Evolutionary conservation across 2,888 invertebrate species (phyloP).

Genomic region (Anagyrus pseudococci): DNA sequence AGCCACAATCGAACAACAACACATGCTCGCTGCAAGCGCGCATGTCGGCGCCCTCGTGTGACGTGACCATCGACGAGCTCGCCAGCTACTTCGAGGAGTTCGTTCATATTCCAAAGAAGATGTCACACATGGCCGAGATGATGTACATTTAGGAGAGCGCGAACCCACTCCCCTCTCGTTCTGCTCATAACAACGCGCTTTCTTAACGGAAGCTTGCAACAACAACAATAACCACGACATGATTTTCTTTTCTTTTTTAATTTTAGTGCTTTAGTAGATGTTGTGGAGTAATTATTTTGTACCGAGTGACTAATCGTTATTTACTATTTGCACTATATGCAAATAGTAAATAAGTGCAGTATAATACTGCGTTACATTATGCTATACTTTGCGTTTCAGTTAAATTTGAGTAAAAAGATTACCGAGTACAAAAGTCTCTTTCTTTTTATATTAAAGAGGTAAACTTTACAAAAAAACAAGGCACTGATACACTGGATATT

Average conservation of each 20-base stretch:
- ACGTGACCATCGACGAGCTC: slow-evolving; percentile 92
- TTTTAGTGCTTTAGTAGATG: slow-evolving; percentile 19
- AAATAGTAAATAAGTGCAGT: no score
- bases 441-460: no score
- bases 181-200: slow-evolving; percentile 10
- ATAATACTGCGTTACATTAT: not conserved
- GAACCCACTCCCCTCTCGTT: not conserved
- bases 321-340: not conserved
- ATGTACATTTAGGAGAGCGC: slow-evolving; percentile 84
- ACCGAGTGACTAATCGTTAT: no score
- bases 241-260: slow-evolving; percentile 29
- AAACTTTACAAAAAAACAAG: no score
- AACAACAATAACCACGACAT: no score
- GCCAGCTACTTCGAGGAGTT: slow-evolving; percentile 95
- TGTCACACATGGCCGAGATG: slow-evolving; percentile 98
- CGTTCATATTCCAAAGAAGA: slow-evolving; percentile 96
- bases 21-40: slow-evolving; percentile 82
- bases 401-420: not conserved
- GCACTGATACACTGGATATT: not conserved
- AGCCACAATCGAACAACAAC: slow-evolving; percentile 53
- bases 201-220: slow-evolving; percentile 7
- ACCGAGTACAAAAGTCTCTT: no score
- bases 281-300: no score
- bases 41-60: slow-evolving; percentile 74
- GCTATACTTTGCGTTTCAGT: not conserved